Evolutionary conservation across 2,113 vertebrate species (phyloP).

Genomic region (Acanthisitta chloris): DNA sequence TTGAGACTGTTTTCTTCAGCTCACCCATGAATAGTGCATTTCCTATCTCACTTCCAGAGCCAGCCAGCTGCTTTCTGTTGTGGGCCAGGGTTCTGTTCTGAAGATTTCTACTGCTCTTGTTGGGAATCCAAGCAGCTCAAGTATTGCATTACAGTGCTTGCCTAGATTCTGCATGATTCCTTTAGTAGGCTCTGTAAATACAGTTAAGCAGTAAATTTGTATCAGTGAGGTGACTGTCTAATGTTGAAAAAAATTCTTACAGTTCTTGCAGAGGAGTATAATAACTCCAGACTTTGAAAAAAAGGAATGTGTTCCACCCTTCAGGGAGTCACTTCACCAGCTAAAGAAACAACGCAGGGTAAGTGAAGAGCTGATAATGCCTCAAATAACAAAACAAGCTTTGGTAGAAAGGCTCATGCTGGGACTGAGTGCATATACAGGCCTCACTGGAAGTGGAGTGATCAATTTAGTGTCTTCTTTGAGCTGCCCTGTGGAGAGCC

Average conservation of each 20-base stretch:
- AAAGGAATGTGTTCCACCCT: constrained; percentile 83
- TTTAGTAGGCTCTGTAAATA: neutral
- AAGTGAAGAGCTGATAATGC: constrained; percentile 35
- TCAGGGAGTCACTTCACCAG: constrained; percentile 81
- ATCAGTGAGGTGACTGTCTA: neutral
- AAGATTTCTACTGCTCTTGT: neutral
- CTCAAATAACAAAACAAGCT: neutral
- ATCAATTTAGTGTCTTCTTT: neutral
- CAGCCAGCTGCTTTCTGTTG: neutral
- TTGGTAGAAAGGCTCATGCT: neutral
- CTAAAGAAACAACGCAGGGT: constrained; percentile 87
- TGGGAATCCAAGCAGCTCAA: neutral
- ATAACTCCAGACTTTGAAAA: constrained; percentile 94
- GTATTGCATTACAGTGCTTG: neutral
- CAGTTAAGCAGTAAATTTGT: neutral
- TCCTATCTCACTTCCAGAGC: neutral
- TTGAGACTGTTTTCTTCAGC: neutral
- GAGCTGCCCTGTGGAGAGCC: neutral
- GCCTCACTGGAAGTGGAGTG: neutral
- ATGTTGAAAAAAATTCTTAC: constrained; percentile 15
- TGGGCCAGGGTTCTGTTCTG: neutral
- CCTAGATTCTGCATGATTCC: neutral
- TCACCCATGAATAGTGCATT: neutral
- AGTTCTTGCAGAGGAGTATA: constrained; percentile 89
- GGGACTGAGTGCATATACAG: neutral